These are phyloP conservation scores for Bradysia coprophila DNA, from an alignment of 1,140 invertebrate genomes.

Conservation along the genomic window DNA sequence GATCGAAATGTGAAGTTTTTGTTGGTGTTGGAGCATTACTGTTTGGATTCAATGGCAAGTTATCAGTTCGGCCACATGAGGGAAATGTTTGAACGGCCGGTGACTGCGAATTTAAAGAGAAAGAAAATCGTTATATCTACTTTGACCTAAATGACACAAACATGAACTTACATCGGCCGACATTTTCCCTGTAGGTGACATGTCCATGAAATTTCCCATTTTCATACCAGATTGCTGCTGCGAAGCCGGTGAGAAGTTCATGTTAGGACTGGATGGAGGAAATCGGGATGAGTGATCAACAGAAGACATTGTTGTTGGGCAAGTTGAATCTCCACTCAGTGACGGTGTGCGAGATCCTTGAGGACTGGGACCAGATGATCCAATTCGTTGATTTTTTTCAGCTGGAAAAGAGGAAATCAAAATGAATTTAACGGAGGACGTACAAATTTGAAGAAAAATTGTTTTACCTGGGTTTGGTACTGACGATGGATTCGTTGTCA, in stretches of 20 bases:
- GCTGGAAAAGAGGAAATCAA: constrained; percentile 1
- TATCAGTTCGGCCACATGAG: constrained; percentile 40
- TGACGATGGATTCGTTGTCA: constrained; percentile 1
- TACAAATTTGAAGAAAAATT: too few species aligned
- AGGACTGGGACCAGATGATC: constrained; percentile 10
- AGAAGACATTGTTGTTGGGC: constrained; percentile 9
- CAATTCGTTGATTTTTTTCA: constrained; percentile 3
- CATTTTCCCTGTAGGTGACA: constrained; percentile 9
- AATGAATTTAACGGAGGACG: not conserved
- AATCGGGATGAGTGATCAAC: constrained; percentile 7
- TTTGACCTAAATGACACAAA: too few species aligned
- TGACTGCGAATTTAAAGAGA: too few species aligned
- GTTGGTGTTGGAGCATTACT: constrained; percentile 35
- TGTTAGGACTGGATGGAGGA: constrained; percentile 13
- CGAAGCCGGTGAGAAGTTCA: constrained; percentile 11
- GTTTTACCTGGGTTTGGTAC: not conserved
- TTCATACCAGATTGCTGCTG: not conserved
- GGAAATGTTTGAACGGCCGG: constrained; percentile 11
- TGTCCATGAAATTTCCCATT: constrained; percentile 6
- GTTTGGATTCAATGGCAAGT: constrained; percentile 69
- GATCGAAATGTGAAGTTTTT: constrained; percentile 59
- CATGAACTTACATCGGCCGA: too few species aligned
- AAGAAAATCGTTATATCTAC: too few species aligned
- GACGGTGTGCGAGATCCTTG: constrained; percentile 10
- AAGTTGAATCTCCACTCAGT: constrained; percentile 1